Conservation (phyloP, 2,113 vertebrate species). For the Corydoras sp. region DNA sequence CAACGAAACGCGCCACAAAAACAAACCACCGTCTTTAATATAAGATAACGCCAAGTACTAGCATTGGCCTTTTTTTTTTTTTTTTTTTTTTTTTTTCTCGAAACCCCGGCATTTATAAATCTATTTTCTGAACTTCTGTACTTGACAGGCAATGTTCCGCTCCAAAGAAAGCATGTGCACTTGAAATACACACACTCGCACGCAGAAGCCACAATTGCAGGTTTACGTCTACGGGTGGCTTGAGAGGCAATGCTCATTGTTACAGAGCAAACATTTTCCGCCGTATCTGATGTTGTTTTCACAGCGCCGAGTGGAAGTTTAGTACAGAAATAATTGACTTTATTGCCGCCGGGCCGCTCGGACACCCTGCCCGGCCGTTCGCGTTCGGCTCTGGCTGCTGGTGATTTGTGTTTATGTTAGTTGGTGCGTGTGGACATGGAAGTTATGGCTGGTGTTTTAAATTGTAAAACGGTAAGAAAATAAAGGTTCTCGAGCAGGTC, state of each 20-base stretch:
- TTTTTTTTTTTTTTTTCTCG: neutral
- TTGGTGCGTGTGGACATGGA: slow-evolving; percentile 21
- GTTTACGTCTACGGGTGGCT: slow-evolving; percentile 52
- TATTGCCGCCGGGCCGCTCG: slow-evolving; percentile 42
- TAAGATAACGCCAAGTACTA: slow-evolving; percentile 38
- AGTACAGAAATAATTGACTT: slow-evolving; percentile 44
- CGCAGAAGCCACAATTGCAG: slow-evolving; percentile 68
- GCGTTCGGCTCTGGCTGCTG: slow-evolving; percentile 26
- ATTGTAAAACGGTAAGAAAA: slow-evolving; percentile 8
- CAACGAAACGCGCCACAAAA: neutral
- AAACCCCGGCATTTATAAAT: slow-evolving; percentile 57
- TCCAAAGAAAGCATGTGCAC: slow-evolving; percentile 70
- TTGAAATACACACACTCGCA: slow-evolving; percentile 59
- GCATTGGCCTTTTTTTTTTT: slow-evolving; percentile 48
- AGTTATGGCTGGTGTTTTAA: slow-evolving; percentile 34
- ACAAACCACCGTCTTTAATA: slow-evolving; percentile 42
- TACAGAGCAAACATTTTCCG: slow-evolving; percentile 57
- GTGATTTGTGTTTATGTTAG: slow-evolving; percentile 25
- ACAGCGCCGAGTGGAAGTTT: slow-evolving; percentile 48
- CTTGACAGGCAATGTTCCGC: slow-evolving; percentile 54
- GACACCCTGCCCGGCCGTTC: slow-evolving; percentile 30
- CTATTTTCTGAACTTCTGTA: slow-evolving; percentile 57
- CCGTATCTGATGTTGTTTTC: slow-evolving; percentile 65
- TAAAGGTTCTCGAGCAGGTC: slow-evolving; percentile 4
- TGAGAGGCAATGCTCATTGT: slow-evolving; percentile 58